Percentiles rank a stretch among this genome's conserved stretches.
Conservation (phyloP, 2,113 vertebrate genomes). For the Arothron firmamentum region DNA sequence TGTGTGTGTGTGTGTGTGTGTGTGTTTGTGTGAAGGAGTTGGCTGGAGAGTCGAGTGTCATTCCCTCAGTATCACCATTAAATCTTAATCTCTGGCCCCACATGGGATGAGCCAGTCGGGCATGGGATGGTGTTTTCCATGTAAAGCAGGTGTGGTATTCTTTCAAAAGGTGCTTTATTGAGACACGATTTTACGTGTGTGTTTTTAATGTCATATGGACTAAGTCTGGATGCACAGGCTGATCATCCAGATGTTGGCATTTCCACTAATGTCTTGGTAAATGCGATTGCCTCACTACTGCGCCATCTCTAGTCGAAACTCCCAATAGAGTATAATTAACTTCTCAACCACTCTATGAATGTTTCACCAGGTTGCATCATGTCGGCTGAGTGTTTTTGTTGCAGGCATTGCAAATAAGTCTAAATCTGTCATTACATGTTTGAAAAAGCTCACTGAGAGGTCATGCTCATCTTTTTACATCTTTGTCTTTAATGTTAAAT, state of each 20-base stretch:
- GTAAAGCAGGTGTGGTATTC: slow-evolving; percentile 54
- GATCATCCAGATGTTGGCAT: slow-evolving; percentile 49
- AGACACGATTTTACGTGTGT: slow-evolving; percentile 53
- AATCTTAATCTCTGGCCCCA: slow-evolving; percentile 64
- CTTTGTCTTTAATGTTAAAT: no score
- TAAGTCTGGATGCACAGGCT: slow-evolving; percentile 24
- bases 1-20: no score
- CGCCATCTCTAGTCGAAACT: slow-evolving; percentile 26
- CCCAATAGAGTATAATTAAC: slow-evolving; percentile 6
- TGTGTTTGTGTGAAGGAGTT: slow-evolving; percentile 32
- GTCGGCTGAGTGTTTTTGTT: slow-evolving; percentile 1
- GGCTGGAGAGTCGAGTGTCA: slow-evolving; percentile 48
- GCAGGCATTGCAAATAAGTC: not conserved
- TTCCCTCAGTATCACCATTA: slow-evolving; percentile 60
- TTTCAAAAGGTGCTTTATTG: slow-evolving; percentile 26
- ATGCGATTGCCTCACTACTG: slow-evolving; percentile 30
- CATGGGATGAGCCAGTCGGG: slow-evolving; percentile 61
- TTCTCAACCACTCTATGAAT: slow-evolving; percentile 17
- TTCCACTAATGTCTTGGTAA: slow-evolving; percentile 29
- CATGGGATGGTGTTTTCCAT: slow-evolving; percentile 64
- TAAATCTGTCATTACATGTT: slow-evolving; percentile 10
- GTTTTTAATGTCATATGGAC: slow-evolving; percentile 25
- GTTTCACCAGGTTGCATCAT: slow-evolving; percentile 56
- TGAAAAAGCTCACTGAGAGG: no score
- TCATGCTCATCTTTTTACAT: no score